Base-by-base conservation (phyloP, 2,888 invertebrate genomes). In the Pyrgus malvae region DNA sequence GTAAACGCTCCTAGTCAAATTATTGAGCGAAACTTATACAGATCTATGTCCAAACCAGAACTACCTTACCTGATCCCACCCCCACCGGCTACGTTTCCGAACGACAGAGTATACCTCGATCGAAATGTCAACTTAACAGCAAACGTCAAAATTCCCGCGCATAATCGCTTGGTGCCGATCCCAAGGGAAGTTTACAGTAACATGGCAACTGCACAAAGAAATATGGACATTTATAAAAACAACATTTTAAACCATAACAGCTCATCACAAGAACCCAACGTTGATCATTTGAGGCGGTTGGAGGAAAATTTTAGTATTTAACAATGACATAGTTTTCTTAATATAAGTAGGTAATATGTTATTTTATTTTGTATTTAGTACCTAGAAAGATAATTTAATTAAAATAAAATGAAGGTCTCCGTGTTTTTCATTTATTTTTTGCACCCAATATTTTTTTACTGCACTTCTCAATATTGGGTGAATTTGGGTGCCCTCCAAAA, bases 251-350 rank as follows among this genome's bases (percentile, higher is more conserved):
- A 69, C 58, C 83, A 87, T 46, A 76, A 70, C 48, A 68, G 77
- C 12, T 71, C 79, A 3, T 83, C 80, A 3, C 85, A 80, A 59
- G 89, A 90, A 16, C 65, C 78, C 0, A 86, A 74, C 62, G 75
- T 90, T 5, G 88, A 90, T 68, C 90, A 90, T 73, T 77, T 90
- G 67, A 80, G 90, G 67, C 80, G 90, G 67, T 69, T 90, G 60
- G 90, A 90, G 64, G 90, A 90, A 65, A 90, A 90, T 69, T 90
- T 90, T 70, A 90, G 90, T 77, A 89, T 90, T 72, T 90, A 78
- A 4, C 41, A 33, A 4, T 3, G 6, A 11, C 27, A 11, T 12
- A 9, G 19, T 35, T 29, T 27, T 33, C 6, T 14, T 16, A 14
- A 8, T 27, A 17, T 6, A 2, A 29, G 21, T 21, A 21, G 3